Base-by-base conservation (phyloP, 2,888 invertebrate genomes). In the Drosophila mettleri region DNA sequence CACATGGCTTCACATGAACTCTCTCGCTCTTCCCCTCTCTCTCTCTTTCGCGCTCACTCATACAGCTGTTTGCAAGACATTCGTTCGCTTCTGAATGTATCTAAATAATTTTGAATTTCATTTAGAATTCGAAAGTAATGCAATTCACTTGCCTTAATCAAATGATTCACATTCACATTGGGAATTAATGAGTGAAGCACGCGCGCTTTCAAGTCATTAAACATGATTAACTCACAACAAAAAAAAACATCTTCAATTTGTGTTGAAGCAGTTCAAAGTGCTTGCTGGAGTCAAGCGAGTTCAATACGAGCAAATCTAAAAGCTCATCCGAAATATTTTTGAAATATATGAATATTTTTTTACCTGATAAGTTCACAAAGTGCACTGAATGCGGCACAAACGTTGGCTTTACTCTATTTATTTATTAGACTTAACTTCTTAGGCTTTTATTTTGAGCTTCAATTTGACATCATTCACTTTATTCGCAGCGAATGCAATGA, bases 1-100 rank as follows among this genome's bases (percentile, higher is more conserved):
- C 69, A 67, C 60, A 70, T 69, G 55, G 64, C 55, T 68, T 67
- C 41, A 9, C 33, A 41, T 27, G 29, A 29, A 29, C 52, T 9
- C 41, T 9, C 43, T 10, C 39, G 3, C 38, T 9, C 20, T 9
- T 14, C 0, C 20, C 5, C 31, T 10, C 31, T n/a, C 18, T 2
- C 16, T 12, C 45, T 12, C 20, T 9, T n/a, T n/a, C n/a, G n/a
- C n/a, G n/a, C 12, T 22, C 20, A 1, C 38, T 18, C 9, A 3
- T 14, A 3, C 16, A 3, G 33, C 33, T 33, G 33, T 14, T 34
- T n/a, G 34, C 16, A 27, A 16, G 24, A 43, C 43, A 43, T 41
- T 22, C 24, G 3, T 5, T 24, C 39, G 20, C 24, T 41, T 41
- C 8, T 39, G 20, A 1, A 27, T 27, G 16, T 5, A 16, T 45